Base-by-base conservation (phyloP, 2,797 vertebrate genomes). In the Australoheros facetus region DNA sequence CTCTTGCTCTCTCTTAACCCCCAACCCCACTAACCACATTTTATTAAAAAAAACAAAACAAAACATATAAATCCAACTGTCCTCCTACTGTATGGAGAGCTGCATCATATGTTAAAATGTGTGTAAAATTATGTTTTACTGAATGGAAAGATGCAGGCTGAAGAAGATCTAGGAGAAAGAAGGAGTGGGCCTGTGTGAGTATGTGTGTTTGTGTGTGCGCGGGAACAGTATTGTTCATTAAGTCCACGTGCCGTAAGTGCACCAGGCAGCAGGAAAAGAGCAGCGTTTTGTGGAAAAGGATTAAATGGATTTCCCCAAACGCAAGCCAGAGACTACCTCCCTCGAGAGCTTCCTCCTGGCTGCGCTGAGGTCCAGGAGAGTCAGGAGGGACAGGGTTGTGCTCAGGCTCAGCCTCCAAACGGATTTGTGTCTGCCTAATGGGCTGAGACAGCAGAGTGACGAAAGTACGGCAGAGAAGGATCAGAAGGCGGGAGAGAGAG, bases 351-450 rank as follows among this genome's bases (percentile, higher is more conserved):
- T 78, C 85, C 87, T 92, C 77, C 85, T 86, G 85, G 88, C 83
- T 84, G 83, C 75, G 73, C 86, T n/a, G 32, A 62, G 83, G 56
- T 91, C 88, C 89, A 54, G 71, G 87, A 87, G 87, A 88, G 83
- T 19, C 76, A 84, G 88, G 64, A 69, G 45, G 64, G 79, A 90
- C 59, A 12, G 66, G 81, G 83, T 79, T 8, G 74, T 48, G 64
- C 84, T 78, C 4, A 85, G 83, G 81, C 90, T 89, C 86, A 48
- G 83, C 90, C 91, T 91, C 91, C 85, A 86, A 93, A 90, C 85
- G 89, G 92, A 94, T 94, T 93, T 92, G 86, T 93, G 92, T 93
- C 90, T 91, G 91, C 84, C 85, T 94, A 94, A 94, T 94, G 92
- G 93, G 86, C 92, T 89, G 92, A 92, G 91, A 94, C 94, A 91